A percentile compares a stretch with the other conserved stretches of the same genome.
phyloP scores from a whole-genome alignment of 2,888 invertebrate genomes.

The Flexamia atlantica region DNA sequence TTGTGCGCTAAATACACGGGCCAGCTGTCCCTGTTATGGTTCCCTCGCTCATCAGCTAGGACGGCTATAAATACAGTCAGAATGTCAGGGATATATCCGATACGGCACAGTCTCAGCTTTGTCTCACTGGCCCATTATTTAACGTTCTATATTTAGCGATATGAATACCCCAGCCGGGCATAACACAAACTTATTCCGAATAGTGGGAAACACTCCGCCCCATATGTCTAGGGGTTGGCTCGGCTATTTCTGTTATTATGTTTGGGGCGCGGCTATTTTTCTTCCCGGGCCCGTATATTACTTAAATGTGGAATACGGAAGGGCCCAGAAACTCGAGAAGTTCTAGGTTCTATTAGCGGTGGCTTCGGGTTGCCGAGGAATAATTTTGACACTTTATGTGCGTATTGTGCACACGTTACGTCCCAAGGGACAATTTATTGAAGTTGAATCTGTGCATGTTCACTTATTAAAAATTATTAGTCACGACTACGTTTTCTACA shows the following conservation, averaged over 20 bases:
- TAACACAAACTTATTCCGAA: conserved; percentile 63
- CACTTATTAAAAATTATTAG: too few species aligned
- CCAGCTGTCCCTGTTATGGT: conserved; percentile 44
- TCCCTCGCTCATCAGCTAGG: not conserved
- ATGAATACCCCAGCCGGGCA: conserved; percentile 29
- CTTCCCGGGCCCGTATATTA: conserved; percentile 51
- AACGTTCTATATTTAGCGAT: conserved; percentile 59
- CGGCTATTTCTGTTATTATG: conserved; percentile 57
- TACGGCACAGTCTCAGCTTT: conserved; percentile 49
- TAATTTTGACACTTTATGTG: not conserved
- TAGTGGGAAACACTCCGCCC: conserved; percentile 60
- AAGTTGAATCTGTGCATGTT: too few species aligned
- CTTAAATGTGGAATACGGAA: conserved; percentile 49
- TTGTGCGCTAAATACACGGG: conserved; percentile 48
- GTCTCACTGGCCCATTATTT: conserved; percentile 59
- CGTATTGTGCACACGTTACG: not conserved
- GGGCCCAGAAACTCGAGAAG: conserved; percentile 26
- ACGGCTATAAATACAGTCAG: conserved; percentile 55
- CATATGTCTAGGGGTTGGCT: conserved; percentile 60
- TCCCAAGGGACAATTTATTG: not conserved
- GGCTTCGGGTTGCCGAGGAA: not conserved
- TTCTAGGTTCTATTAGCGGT: conserved; percentile 27
- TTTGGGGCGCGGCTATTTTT: conserved; percentile 56
- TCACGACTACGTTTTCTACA: too few species aligned
- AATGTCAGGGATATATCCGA: conserved; percentile 54